Evolutionary conservation across 2,888 invertebrate genomes (phyloP).

Genomic region (Campoplex nolae): DNA sequence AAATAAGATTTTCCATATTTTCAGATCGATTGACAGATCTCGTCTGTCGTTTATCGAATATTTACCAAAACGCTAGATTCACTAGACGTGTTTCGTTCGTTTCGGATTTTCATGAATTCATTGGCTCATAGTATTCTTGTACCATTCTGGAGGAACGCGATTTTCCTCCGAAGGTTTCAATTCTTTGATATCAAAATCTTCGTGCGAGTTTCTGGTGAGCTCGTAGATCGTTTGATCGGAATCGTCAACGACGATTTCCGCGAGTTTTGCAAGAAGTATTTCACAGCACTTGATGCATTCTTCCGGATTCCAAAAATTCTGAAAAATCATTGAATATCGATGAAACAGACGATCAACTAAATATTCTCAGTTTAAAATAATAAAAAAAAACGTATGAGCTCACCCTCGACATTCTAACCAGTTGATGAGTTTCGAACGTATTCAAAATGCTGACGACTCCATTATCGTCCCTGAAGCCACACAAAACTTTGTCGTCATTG

Average conservation of each 20-base stretch:
- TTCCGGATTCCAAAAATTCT: constrained; percentile 87
- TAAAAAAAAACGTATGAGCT: neutral
- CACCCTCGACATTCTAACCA: constrained; percentile 85
- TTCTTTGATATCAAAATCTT: constrained; percentile 37
- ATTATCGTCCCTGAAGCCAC: constrained; percentile 89
- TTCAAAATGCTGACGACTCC: constrained; percentile 88
- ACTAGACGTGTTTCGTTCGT: neutral
- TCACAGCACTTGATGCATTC: constrained; percentile 89
- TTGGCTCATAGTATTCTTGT: constrained; percentile 10
- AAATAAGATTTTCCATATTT: neutral
- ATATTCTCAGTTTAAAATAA: neutral
- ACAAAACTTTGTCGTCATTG: constrained; percentile 88
- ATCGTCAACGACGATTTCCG: constrained; percentile 79
- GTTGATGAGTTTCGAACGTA: constrained; percentile 85
- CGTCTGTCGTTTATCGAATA: neutral
- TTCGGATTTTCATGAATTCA: neutral
- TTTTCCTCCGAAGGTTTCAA: constrained; percentile 15
- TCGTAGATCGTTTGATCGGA: constrained; percentile 75
- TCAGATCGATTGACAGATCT: neutral
- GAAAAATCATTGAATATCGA: constrained; percentile 59
- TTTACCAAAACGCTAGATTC: neutral
- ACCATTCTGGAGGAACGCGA: constrained; percentile 19
- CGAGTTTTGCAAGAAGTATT: constrained; percentile 87
- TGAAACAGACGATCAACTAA: neutral
- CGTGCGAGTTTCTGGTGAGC: constrained; percentile 67